Evolutionary conservation across 2,113 vertebrate species (phyloP).

Genomic region (Cheilinus undulatus): DNA sequence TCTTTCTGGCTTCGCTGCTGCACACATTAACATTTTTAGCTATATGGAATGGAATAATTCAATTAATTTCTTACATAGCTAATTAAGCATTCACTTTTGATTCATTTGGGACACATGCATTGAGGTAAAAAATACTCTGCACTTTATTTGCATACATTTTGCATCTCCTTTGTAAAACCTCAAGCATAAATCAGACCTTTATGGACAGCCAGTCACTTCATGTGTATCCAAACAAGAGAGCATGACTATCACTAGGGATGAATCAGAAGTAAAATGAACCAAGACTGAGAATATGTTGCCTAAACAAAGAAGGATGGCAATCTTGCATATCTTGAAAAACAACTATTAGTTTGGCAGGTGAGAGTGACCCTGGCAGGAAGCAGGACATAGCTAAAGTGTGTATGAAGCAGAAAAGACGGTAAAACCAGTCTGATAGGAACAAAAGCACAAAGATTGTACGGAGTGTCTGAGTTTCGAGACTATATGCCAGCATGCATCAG

Average conservation of each 20-base stretch:
- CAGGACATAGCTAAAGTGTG: conserved; percentile 11
- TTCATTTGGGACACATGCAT: neutral
- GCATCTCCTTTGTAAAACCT: neutral
- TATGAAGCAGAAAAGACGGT: conserved; percentile 19
- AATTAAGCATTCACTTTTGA: neutral
- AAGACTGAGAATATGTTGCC: neutral
- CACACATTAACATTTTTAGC: neutral
- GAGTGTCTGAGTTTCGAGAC: conserved; percentile 44
- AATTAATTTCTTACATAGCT: neutral
- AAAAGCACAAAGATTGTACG: conserved; percentile 26
- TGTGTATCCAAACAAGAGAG: neutral
- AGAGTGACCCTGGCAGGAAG: conserved; percentile 14
- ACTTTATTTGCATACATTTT: neutral
- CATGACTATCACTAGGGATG: neutral
- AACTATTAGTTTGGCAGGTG: too few species aligned
- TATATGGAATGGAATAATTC: neutral
- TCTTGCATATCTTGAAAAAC: neutral
- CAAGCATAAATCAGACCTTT: neutral
- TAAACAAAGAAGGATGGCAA: neutral
- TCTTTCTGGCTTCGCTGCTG: conserved; percentile 38
- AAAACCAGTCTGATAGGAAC: conserved; percentile 55
- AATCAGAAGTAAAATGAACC: neutral
- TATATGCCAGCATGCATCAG: conserved; percentile 32
- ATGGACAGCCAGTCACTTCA: neutral
- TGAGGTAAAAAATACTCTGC: neutral